phyloP scores from a whole-genome alignment of 2,113 vertebrate species.

The Ceuthmochares aereus region DNA sequence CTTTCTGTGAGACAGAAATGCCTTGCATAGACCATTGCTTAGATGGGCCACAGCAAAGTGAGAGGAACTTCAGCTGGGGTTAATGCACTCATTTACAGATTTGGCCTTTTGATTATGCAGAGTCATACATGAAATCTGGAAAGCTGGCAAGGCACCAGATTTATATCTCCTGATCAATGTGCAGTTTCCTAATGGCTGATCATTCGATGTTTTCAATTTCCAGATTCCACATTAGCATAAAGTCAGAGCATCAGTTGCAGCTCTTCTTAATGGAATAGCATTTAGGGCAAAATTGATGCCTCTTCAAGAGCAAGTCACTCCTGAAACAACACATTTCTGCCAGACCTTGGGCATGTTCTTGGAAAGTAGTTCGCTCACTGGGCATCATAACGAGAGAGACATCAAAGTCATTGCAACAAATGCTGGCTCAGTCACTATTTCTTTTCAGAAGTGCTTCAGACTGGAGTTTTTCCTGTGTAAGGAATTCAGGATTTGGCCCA shows the following conservation, averaged over 20 bases:
- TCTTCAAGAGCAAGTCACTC: constrained; percentile 6
- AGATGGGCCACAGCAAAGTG: not conserved
- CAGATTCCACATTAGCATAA: constrained; percentile 28
- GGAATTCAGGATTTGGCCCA: not conserved
- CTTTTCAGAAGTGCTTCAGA: not conserved
- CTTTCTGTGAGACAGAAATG: not conserved
- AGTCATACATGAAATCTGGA: not conserved
- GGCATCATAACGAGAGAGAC: not conserved
- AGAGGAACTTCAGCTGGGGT: not conserved
- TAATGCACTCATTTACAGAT: not conserved
- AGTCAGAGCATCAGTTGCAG: constrained; percentile 18
- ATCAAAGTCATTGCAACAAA: not conserved
- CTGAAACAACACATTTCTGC: not conserved
- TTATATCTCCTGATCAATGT: not conserved
- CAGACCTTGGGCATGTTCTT: not conserved
- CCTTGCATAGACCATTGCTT: not conserved
- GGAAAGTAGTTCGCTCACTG: not conserved
- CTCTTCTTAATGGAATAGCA: constrained; percentile 58
- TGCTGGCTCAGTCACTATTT: not conserved
- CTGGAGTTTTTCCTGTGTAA: accelerated
- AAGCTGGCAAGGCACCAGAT: constrained; percentile 13
- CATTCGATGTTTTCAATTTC: not conserved
- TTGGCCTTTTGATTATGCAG: not conserved
- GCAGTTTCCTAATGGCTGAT: constrained; percentile 17
- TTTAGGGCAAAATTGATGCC: constrained; percentile 44